Percentiles rank a stretch among this genome's conserved stretches.
phyloP scores from a whole-genome alignment of 2,888 invertebrate genomes.

The Amphimallon solstitiale region DNA sequence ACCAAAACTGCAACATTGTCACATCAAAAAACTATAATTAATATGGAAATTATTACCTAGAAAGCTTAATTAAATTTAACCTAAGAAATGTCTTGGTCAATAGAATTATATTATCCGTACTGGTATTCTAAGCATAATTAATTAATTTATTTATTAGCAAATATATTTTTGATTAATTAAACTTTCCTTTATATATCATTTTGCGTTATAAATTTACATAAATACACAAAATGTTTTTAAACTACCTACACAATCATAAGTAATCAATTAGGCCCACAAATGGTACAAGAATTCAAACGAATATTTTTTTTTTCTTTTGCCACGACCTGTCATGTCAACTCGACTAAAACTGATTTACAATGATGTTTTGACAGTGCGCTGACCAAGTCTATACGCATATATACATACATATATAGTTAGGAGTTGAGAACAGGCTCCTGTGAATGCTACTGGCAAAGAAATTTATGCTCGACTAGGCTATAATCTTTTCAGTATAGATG shows the following conservation, averaged over 20 bases:
- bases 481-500: constrained; percentile 56
- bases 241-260: not conserved
- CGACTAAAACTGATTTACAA: constrained; percentile 48
- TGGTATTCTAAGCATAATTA: too few species aligned
- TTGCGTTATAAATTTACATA: not conserved
- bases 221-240: too few species aligned
- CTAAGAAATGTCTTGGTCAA: too few species aligned
- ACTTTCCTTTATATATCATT: not conserved
- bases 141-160: too few species aligned
- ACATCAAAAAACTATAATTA: too few species aligned
- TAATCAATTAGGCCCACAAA: constrained; percentile 31
- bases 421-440: not conserved
- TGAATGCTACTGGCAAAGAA: constrained; percentile 35
- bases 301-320: constrained; percentile 31
- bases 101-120: too few species aligned
- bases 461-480: constrained; percentile 49
- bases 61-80: too few species aligned
- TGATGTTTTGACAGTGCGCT: constrained; percentile 48
- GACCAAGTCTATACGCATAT: constrained; percentile 44
- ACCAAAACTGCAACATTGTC: too few species aligned
- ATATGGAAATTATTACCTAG: too few species aligned
- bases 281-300: constrained; percentile 25
- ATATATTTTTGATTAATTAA: too few species aligned
- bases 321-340: constrained; percentile 36
- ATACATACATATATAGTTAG: constrained; percentile 11